Evolutionary conservation across 2,113 vertebrate genomes (phyloP).

Genomic region (Acanthisitta chloris): DNA sequence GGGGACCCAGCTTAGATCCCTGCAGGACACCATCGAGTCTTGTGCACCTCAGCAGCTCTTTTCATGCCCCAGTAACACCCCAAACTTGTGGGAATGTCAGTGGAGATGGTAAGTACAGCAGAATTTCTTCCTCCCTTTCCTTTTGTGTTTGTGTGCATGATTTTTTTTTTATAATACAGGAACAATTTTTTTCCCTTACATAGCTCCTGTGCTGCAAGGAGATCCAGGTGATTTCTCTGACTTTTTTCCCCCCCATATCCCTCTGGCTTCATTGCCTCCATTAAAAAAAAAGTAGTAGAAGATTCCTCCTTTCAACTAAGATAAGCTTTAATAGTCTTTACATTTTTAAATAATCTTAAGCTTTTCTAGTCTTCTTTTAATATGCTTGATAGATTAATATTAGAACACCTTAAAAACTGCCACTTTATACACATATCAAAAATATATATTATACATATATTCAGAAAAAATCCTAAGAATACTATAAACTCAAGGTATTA

Average conservation of each 20-base stretch:
- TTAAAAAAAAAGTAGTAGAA: neutral
- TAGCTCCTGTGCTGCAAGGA: neutral
- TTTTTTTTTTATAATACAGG: neutral
- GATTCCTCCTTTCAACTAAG: neutral
- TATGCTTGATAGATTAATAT: neutral
- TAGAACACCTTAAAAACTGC: neutral
- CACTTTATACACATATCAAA: neutral
- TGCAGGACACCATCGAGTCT: neutral
- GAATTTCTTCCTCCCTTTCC: neutral
- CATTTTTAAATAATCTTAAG: neutral
- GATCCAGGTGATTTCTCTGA: constrained; percentile 8
- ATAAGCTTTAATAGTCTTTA: neutral
- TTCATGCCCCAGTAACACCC: neutral
- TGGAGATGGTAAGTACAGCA: neutral
- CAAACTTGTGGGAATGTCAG: neutral
- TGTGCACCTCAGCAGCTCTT: neutral
- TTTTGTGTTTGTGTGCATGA: neutral
- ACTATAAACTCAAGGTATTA: neutral
- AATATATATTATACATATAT: neutral
- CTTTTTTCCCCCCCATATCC: neutral
- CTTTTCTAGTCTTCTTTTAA: neutral
- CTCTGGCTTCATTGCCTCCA: neutral
- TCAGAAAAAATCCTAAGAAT: neutral
- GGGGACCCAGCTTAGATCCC: neutral
- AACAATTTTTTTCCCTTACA: constrained; percentile 17